phyloP scores from a whole-genome alignment of 2,113 vertebrate species.

The Xyliphius kryptos region DNA sequence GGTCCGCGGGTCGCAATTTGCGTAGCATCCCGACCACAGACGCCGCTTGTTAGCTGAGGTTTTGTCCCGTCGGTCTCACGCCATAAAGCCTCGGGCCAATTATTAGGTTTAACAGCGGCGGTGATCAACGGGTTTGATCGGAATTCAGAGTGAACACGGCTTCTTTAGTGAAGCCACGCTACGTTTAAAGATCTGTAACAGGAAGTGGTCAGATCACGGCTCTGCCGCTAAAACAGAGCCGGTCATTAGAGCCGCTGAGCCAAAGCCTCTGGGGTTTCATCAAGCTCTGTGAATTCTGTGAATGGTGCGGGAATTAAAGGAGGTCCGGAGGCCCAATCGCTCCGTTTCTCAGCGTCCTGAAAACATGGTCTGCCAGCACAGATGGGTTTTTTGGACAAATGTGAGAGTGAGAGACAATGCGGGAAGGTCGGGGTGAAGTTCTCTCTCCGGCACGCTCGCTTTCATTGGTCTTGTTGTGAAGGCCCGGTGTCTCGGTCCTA shows the following conservation, averaged over 20 bases:
- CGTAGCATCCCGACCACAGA: slow-evolving; percentile 15
- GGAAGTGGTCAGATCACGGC: too few relatives aligned
- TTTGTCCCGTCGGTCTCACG: background rate
- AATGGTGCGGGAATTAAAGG: slow-evolving; percentile 48
- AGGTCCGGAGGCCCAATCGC: slow-evolving; percentile 45
- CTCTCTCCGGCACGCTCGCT: slow-evolving; percentile 15
- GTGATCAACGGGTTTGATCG: slow-evolving; percentile 33
- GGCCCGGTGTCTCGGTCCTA: slow-evolving; percentile 36
- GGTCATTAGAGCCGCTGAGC: slow-evolving; percentile 40
- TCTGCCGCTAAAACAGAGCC: slow-evolving; percentile 6
- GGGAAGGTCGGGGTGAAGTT: slow-evolving; percentile 4
- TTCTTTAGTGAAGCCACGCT: background rate
- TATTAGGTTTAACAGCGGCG: slow-evolving; percentile 6
- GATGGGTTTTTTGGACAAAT: slow-evolving; percentile 51
- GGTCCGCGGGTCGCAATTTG: slow-evolving; percentile 37
- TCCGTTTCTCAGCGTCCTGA: slow-evolving; percentile 53
- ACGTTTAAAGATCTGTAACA: background rate
- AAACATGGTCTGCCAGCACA: slow-evolving; percentile 54
- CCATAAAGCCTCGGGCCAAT: background rate
- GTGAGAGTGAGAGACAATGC: slow-evolving; percentile 46
- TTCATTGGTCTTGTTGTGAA: slow-evolving; percentile 46
- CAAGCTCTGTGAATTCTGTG: slow-evolving; percentile 52
- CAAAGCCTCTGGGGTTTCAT: slow-evolving; percentile 51
- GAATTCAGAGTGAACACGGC: slow-evolving; percentile 2
- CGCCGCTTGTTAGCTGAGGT: slow-evolving; percentile 8